These are phyloP conservation scores for Apis dorsata DNA, from an alignment of 1,140 invertebrate species.

Conservation along the genomic window DNA sequence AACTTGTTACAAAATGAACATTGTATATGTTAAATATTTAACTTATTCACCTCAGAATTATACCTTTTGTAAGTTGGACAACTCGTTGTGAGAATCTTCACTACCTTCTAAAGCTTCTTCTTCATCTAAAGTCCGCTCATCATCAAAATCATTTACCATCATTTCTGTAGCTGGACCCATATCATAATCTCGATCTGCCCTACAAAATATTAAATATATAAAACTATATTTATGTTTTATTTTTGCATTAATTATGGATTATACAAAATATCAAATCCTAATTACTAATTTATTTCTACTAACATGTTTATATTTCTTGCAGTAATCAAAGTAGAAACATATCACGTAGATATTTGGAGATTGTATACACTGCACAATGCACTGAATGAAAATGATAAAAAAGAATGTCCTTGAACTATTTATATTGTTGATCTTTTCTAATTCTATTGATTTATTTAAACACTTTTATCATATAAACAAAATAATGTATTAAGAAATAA, in stretches of 20 bases:
- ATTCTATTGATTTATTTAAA: slow-evolving; percentile 4
- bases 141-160: slow-evolving; percentile 98
- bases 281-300: slow-evolving; percentile 50
- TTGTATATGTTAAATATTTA: slow-evolving; percentile 44
- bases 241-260: not conserved
- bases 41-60: slow-evolving; percentile 21
- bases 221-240: not conserved
- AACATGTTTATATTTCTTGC: slow-evolving; percentile 68
- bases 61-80: slow-evolving; percentile 93
- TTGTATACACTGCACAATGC: slow-evolving; percentile 5
- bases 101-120: slow-evolving; percentile 95
- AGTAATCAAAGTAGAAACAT: slow-evolving; percentile 64
- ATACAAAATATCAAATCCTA: too few species aligned
- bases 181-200: slow-evolving; percentile 81
- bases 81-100: slow-evolving; percentile 92
- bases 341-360: slow-evolving; percentile 54
- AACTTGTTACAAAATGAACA: slow-evolving; percentile 63
- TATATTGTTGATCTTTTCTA: not conserved
- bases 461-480: not conserved
- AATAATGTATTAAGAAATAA: not conserved
- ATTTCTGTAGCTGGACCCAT: slow-evolving; percentile 90
- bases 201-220: slow-evolving; percentile 50
- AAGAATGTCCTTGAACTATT: slow-evolving; percentile 16
- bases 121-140: slow-evolving; percentile 96
- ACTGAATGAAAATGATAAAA: slow-evolving; percentile 4